Percentiles rank a stretch among this genome's conserved stretches.
These are phyloP conservation scores for Sphaeramia orbicularis DNA, from an alignment of 2,797 vertebrate species.

Conservation along the genomic window DNA sequence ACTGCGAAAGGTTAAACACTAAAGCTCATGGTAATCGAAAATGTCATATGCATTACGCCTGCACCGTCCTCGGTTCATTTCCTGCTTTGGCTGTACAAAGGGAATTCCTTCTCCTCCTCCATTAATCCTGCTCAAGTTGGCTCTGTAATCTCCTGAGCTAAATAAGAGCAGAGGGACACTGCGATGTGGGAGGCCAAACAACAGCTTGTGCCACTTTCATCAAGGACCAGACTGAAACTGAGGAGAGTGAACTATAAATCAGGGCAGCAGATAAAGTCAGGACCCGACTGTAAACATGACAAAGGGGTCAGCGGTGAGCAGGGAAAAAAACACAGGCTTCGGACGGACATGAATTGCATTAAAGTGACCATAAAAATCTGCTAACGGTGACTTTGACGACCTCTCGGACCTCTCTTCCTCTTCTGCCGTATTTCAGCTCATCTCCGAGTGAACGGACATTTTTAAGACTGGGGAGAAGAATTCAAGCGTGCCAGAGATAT, in stretches of 20 bases:
- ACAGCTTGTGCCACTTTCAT: slow-evolving; percentile 64
- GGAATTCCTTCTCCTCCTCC: slow-evolving; percentile 64
- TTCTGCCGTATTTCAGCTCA: slow-evolving; percentile 17
- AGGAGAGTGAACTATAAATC: slow-evolving; percentile 38
- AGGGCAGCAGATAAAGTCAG: slow-evolving; percentile 25
- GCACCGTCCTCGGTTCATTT: slow-evolving; percentile 42
- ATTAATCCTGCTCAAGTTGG: slow-evolving; percentile 77
- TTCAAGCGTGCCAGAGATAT: slow-evolving; percentile 18
- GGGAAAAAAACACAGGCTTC: slow-evolving; percentile 6
- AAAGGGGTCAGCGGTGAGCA: slow-evolving; percentile 12
- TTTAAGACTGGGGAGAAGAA: slow-evolving; percentile 21
- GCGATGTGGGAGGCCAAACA: slow-evolving; percentile 54
- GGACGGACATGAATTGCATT: background rate
- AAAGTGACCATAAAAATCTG: slow-evolving; percentile 20
- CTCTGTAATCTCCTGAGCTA: slow-evolving; percentile 73
- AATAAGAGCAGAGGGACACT: slow-evolving; percentile 59
- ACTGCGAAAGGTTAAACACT: slow-evolving; percentile 30
- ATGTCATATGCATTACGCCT: slow-evolving; percentile 40
- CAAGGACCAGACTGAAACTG: slow-evolving; percentile 46
- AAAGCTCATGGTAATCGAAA: slow-evolving; percentile 29
- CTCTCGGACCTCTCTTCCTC: slow-evolving; percentile 38
- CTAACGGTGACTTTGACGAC: slow-evolving; percentile 31
- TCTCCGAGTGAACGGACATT: slow-evolving; percentile 28
- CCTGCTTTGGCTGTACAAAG: slow-evolving; percentile 58
- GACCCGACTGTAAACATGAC: background rate